phyloP scores from a whole-genome alignment of 2,113 vertebrate species.

The Cyprichromis sp. region DNA sequence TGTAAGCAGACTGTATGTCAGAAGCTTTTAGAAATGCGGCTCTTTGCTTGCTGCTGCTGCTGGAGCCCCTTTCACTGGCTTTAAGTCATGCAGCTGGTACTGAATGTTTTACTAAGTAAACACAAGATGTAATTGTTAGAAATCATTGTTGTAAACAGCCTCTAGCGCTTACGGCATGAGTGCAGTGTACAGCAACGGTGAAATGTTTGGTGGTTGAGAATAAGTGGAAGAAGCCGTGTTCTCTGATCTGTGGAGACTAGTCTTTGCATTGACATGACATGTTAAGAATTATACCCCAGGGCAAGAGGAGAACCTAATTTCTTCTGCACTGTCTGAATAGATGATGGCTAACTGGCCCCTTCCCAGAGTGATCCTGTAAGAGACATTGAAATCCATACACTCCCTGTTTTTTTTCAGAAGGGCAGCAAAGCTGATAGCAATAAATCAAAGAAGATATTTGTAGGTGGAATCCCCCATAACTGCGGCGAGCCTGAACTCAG shows the following conservation, averaged over 20 bases:
- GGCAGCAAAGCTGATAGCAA: slow-evolving; percentile 93
- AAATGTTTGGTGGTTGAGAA: slow-evolving; percentile 17
- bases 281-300: slow-evolving; percentile 67
- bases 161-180: slow-evolving; percentile 5
- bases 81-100: neutral
- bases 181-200: neutral
- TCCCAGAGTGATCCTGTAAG: slow-evolving; percentile 41
- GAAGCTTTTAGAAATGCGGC: slow-evolving; percentile 17
- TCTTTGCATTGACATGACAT: slow-evolving; percentile 69
- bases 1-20: neutral
- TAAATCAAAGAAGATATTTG: slow-evolving; percentile 99
- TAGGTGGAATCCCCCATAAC: slow-evolving; percentile 99
- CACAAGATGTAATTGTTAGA: slow-evolving; percentile 22
- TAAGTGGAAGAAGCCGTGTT: slow-evolving; percentile 38
- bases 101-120: slow-evolving; percentile 26
- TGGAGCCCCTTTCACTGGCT: neutral
- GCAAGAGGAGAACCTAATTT: slow-evolving; percentile 61
- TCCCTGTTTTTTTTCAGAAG: slow-evolving; percentile 83
- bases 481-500: slow-evolving; percentile 99
- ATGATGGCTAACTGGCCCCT: slow-evolving; percentile 51
- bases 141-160: slow-evolving; percentile 8
- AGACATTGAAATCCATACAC: slow-evolving; percentile 54
- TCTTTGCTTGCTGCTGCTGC: neutral
- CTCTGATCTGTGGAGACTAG: slow-evolving; percentile 55
- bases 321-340: slow-evolving; percentile 58